Evolutionary conservation across 2,113 vertebrate genomes (phyloP), one percentile per base, ranked within the genome.

Genomic region (Ailuropoda melanoleuca): DNA sequence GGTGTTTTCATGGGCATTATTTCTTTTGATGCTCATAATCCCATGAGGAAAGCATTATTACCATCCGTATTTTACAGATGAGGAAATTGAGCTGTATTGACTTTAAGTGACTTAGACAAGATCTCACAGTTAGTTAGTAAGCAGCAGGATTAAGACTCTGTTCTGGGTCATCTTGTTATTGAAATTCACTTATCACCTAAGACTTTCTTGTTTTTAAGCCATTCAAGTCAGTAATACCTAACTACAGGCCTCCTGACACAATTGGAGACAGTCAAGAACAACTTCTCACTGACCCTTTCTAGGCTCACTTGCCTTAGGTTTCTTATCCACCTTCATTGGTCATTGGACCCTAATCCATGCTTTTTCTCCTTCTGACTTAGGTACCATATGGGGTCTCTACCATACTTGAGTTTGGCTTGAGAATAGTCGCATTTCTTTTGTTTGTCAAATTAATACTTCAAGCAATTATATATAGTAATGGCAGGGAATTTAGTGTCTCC

Each of bases 401-500:
- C 23, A 53, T 60, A 56, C 78, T 96, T 74, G 55, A 80, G 8
- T 90, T 87, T 88, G 23, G 7, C 26, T 31, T 82, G 43, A 68
- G 90, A 89, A 68, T 3, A 24, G 9, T 95, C 14, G 74, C 2
- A 64, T 96, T 48, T 68, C 3, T 93, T 60, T 96, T 78, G 72
- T 88, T 43, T 94, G 24, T 75, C 43, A 64, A 91, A 70, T 88
- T 88, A 93, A 39, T 48, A 95, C 26, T 37, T 88, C n/a, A 93
- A 34, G 2, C 12, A 64, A 37, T 93, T 68, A n/a, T 13, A 70
- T 77, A 62, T 8, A 18, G 90, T 11, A 70, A 48, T 6, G 84
- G 26, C 46, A 81, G 19, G 48, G 72, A 43, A 21, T 50, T 92
- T 74, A 75, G n/a, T 92, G 84, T 97, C 31, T 83, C n/a, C 19